Percentiles rank a stretch among this genome's conserved stretches.
Evolutionary conservation across 1,140 invertebrate genomes (phyloP).

Genomic region (Aphidius gifuensis): DNA sequence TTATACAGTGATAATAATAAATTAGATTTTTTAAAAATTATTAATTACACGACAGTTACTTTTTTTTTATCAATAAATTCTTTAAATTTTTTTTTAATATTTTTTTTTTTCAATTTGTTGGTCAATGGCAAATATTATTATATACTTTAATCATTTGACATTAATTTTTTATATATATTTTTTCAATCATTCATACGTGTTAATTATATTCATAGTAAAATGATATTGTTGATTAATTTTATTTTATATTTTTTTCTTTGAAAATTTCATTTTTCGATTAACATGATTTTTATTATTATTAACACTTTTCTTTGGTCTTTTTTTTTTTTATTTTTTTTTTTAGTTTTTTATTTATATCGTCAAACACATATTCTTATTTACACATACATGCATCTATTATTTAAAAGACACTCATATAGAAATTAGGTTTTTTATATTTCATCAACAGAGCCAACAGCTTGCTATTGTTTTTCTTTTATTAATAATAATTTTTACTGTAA

Average conservation of each 20-base stretch:
- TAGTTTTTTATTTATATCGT: constrained; percentile 15
- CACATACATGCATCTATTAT: constrained; percentile 19
- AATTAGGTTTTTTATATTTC: constrained; percentile 19
- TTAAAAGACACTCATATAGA: constrained; percentile 1
- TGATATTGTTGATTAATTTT: neutral
- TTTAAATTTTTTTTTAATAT: neutral
- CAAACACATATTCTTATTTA: constrained; percentile 10
- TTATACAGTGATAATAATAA: too few relatives aligned
- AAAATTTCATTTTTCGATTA: constrained; percentile 29
- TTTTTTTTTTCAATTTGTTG: neutral
- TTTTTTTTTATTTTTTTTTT: constrained; percentile 7
- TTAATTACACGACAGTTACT: neutral
- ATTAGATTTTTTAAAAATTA: too few relatives aligned
- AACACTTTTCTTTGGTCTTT: constrained; percentile 31
- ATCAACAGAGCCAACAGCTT: too few relatives aligned
- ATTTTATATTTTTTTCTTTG: neutral
- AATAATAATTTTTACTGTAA: too few relatives aligned
- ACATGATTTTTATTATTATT: constrained; percentile 44
- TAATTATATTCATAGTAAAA: constrained; percentile 2
- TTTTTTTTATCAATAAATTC: neutral
- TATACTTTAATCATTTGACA: constrained; percentile 7
- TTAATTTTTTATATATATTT: neutral
- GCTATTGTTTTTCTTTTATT: too few relatives aligned
- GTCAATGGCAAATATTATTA: constrained; percentile 15
- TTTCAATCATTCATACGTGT: constrained; percentile 5